Percentiles rank a stretch among this genome's conserved stretches.
These are phyloP conservation scores for Cyprinella venusta DNA, from an alignment of 2,797 vertebrate species.

Conservation along the genomic window DNA sequence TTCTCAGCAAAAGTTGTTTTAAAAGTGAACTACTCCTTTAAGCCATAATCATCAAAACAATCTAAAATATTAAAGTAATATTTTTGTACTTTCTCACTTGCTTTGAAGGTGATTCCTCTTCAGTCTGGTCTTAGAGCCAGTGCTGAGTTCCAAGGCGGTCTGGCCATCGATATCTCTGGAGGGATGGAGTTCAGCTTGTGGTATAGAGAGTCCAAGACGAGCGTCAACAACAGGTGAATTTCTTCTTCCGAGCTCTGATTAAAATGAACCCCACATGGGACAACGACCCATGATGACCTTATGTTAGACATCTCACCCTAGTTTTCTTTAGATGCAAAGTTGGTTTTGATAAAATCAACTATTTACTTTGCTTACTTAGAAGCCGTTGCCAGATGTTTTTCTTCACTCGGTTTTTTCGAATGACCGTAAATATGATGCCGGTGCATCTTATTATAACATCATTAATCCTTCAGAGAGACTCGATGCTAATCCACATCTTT, in stretches of 20 bases:
- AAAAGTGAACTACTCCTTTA: no score
- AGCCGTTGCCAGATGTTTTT: slow-evolving; percentile 12
- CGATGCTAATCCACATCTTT: slow-evolving; percentile 40
- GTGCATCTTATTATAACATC: slow-evolving; percentile 34
- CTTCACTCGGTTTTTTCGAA: slow-evolving; percentile 10
- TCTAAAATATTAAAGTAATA: neutral
- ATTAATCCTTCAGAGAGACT: slow-evolving; percentile 35
- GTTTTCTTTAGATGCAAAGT: neutral
- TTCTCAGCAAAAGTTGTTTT: no score
- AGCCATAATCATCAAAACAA: no score
- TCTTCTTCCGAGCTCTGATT: neutral
- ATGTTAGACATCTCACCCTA: neutral
- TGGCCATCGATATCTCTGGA: slow-evolving; percentile 96
- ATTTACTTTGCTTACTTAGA: neutral
- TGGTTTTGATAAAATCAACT: neutral
- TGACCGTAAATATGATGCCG: slow-evolving; percentile 31
- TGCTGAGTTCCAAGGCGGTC: slow-evolving; percentile 86
- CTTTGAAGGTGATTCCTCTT: slow-evolving; percentile 86
- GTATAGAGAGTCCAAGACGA: slow-evolving; percentile 98
- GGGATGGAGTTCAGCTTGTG: slow-evolving; percentile 98
- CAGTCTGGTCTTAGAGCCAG: slow-evolving; percentile 89
- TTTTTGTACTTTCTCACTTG: neutral
- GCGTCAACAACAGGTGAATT: slow-evolving; percentile 90
- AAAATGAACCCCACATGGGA: neutral
- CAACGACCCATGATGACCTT: neutral